Evolutionary conservation across 2,888 invertebrate species (phyloP), one percentile per base, ranked within the genome.

Genomic region (Eilema griseolum): DNA sequence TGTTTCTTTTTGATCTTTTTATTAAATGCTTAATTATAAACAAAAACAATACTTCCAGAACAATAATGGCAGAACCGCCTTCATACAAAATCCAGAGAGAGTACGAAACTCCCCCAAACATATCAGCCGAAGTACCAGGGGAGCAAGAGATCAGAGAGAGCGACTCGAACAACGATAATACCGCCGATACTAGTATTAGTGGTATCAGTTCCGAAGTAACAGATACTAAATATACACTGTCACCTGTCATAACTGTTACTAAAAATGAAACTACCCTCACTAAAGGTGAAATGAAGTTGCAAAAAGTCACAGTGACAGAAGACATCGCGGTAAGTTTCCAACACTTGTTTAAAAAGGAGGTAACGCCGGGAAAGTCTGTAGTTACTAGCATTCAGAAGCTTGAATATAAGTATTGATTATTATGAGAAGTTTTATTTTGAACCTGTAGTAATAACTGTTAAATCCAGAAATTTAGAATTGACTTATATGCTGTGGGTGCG

Each of bases 321-420:
- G 90, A 94, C 23, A 85, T 94, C 0, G 88, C 93, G 79, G 88
- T 94, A 73, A 92, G 90, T 77, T 93, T 86, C 73, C 88, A 91
- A 74, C 91, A 95, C 85, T 83, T 94, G 82, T 93, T 93, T 79
- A 93, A 90, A 79, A 93, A 92, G 68, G 84, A 91, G 61, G 88
- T 86, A 0, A 70, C 78, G 23, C 90, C 90, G 0, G 92, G 92
- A 0, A 92, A 93, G 81, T 91, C 92, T 4, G 87, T 93, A 0
- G 87, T 91, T 0, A 90, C 90, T 0, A 86, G 88, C 33, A 79
- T 93, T 0, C 91, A 94, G 61, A 91, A 86, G 59, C 85, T 92
- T 77, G 90, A 93, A 70, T 94, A 93, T 77, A 92, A 90, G 59
- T 91, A 92, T 81, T 90, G 66, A 81, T 61, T 62, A n/a, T 33